A percentile compares a stretch with the other conserved stretches of the same genome.
These are phyloP conservation scores for Xenopus petersii DNA, from an alignment of 2,797 vertebrate genomes.

Conservation along the genomic window DNA sequence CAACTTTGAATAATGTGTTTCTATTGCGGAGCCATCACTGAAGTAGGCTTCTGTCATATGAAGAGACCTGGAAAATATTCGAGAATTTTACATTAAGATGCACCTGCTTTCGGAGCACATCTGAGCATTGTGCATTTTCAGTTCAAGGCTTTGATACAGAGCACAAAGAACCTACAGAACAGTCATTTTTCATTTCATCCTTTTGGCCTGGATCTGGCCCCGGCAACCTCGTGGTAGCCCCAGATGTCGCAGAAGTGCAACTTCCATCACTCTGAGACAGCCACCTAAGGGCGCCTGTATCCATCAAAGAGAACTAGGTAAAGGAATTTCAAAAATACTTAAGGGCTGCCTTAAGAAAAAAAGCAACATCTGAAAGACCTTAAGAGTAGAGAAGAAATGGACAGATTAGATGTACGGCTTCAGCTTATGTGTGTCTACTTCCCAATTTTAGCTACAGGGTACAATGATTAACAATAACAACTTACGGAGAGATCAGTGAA, in stretches of 20 bases:
- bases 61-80: slow-evolving; percentile 46
- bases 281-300: too few relatives aligned
- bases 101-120: slow-evolving; percentile 44
- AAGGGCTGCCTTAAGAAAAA: too few relatives aligned
- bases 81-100: slow-evolving; percentile 44
- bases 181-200: not conserved
- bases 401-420: too few relatives aligned
- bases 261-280: too few relatives aligned
- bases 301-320: too few relatives aligned
- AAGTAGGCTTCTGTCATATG: slow-evolving; percentile 18
- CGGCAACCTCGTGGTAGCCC: not conserved
- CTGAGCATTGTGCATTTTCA: slow-evolving; percentile 8
- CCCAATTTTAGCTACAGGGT: too few relatives aligned
- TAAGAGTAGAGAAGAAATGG: too few relatives aligned
- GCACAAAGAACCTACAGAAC: slow-evolving; percentile 10
- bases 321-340: slow-evolving; percentile 55
- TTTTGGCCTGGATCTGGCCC: not conserved
- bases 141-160: slow-evolving; percentile 29
- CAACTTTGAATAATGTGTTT: slow-evolving; percentile 34
- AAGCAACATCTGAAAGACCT: too few relatives aligned
- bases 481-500: too few relatives aligned
- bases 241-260: not conserved
- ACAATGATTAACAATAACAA: too few relatives aligned
- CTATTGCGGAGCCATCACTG: slow-evolving; percentile 26
- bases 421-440: too few relatives aligned